Evolutionary conservation across 2,113 vertebrate species (phyloP).

Genomic region (Rhineura floridana): DNA sequence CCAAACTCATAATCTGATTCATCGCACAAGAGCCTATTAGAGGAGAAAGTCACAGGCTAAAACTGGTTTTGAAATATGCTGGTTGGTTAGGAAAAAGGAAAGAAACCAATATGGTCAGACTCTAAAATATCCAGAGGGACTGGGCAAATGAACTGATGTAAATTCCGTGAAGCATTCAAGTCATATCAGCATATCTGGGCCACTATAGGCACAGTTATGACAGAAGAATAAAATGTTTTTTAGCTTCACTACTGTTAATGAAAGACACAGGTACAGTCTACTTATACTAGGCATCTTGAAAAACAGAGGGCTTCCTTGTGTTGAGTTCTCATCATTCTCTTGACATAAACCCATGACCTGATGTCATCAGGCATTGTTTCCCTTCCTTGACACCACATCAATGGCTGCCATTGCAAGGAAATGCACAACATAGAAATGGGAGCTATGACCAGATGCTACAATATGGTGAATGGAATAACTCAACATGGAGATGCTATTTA

Average conservation of each 20-base stretch:
- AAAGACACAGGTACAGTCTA: neutral
- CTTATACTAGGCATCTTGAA: neutral
- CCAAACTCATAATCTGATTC: neutral
- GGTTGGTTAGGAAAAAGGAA: neutral
- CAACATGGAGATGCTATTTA: neutral
- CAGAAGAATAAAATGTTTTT: neutral
- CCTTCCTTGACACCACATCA: neutral
- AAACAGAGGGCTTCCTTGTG: neutral
- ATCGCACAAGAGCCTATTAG: neutral
- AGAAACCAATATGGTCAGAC: neutral
- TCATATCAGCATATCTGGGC: neutral
- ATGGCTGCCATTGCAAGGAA: neutral
- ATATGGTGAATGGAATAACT: neutral
- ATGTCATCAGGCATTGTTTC: neutral
- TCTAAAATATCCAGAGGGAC: constrained; percentile 3
- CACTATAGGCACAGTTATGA: neutral
- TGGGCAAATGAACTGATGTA: neutral
- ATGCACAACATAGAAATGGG: neutral
- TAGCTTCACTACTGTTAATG: neutral
- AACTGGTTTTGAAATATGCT: neutral
- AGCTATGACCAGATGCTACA: neutral
- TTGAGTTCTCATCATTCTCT: neutral
- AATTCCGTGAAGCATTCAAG: neutral
- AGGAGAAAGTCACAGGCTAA: neutral
- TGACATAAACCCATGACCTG: neutral